Conservation (phyloP, 2,888 invertebrate species). For the Habrosyne pyritoides region DNA sequence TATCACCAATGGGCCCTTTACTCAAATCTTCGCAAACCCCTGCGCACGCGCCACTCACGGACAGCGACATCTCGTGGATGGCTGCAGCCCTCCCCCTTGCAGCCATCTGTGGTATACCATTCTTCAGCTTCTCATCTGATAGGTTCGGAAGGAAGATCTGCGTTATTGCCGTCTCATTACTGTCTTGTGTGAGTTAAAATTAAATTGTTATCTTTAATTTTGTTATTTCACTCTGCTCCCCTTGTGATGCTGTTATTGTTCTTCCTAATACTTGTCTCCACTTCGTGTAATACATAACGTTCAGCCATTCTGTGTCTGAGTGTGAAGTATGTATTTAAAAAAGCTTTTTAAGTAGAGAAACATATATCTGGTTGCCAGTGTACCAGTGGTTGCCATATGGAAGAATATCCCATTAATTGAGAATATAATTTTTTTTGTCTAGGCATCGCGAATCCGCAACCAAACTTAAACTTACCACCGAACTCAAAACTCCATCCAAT, state of each 20-base stretch:
- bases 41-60: conserved; percentile 53
- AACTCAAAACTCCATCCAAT: conserved; percentile 11
- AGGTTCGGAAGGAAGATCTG: conserved; percentile 74
- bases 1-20: conserved; percentile 74
- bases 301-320: neutral
- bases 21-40: conserved; percentile 60
- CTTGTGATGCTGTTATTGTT: too few species aligned
- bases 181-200: conserved; percentile 71
- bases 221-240: too few species aligned
- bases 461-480: too few species aligned
- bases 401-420: too few species aligned
- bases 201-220: too few species aligned
- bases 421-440: too few species aligned
- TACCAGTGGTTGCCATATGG: too few species aligned
- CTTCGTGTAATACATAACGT: neutral
- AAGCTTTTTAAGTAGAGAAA: too few species aligned
- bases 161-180: conserved; percentile 74
- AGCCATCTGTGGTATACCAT: conserved; percentile 75
- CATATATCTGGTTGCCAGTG: too few species aligned
- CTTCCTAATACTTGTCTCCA: neutral
- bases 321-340: neutral
- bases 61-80: conserved; percentile 72
- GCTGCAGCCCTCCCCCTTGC: conserved; percentile 78
- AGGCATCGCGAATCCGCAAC: too few species aligned
- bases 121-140: conserved; percentile 76